A percentile compares a stretch with the other conserved stretches of the same genome.
These are phyloP conservation scores for Recurvirostra avosetta DNA, from an alignment of 2,113 vertebrate species.

Conservation along the genomic window DNA sequence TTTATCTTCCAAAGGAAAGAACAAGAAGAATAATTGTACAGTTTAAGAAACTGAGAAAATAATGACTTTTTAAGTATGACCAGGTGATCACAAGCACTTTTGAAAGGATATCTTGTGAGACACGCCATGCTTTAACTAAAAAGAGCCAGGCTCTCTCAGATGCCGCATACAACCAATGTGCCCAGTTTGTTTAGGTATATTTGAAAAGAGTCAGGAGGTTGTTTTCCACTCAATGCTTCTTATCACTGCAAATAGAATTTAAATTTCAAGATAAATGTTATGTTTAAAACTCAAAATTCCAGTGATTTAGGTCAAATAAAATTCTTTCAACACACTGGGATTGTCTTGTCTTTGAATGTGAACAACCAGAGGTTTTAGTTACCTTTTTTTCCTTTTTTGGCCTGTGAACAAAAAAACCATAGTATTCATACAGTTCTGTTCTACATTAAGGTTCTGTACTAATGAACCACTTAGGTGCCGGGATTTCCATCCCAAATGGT, in stretches of 20 bases:
- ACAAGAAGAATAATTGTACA: not conserved
- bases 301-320: not conserved
- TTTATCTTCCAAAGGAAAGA: not conserved
- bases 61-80: not conserved
- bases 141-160: rapidly evolving
- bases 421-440: not conserved
- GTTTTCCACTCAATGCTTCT: not conserved
- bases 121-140: not conserved
- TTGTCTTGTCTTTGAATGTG: not conserved
- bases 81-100: not conserved
- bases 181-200: not conserved
- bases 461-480: not conserved
- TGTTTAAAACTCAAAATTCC: not conserved
- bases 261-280: not conserved
- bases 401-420: not conserved
- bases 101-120: not conserved
- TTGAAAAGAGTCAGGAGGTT: not conserved
- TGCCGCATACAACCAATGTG: not conserved
- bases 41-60: not conserved
- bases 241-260: not conserved
- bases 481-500: not conserved
- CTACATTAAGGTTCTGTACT: not conserved
- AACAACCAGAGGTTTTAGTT: not conserved
- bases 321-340: not conserved
- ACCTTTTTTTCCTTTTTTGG: not conserved